Evolutionary conservation across 2,888 invertebrate species (phyloP).

Genomic region (Tromatobia lineatoria): DNA sequence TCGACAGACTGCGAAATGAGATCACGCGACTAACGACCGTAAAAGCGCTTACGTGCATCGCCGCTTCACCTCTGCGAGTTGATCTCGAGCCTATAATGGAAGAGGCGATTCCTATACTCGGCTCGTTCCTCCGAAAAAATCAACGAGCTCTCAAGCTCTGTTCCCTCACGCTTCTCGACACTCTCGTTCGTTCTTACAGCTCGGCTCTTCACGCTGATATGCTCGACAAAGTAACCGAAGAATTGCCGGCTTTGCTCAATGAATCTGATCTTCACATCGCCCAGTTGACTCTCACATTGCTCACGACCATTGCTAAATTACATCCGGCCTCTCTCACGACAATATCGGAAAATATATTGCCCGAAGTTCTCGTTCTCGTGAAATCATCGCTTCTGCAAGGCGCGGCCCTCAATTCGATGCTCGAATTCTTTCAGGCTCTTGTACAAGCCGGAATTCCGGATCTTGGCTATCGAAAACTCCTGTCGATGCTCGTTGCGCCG

Average conservation of each 20-base stretch:
- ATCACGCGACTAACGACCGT: constrained; percentile 98
- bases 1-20: constrained; percentile 98
- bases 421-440: constrained; percentile 97
- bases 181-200: constrained; percentile 95
- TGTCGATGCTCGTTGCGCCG: constrained; percentile 92
- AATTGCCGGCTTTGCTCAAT: constrained; percentile 95
- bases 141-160: constrained; percentile 97
- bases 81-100: constrained; percentile 93
- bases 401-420: constrained; percentile 95
- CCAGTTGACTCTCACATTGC: constrained; percentile 93
- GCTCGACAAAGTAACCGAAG: constrained; percentile 92
- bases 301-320: constrained; percentile 93
- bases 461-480: constrained; percentile 92
- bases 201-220: constrained; percentile 90
- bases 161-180: constrained; percentile 95
- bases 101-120: constrained; percentile 96
- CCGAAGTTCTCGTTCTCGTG: constrained; percentile 94
- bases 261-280: constrained; percentile 99
- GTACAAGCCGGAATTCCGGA: constrained; percentile 93
- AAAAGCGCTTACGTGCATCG: constrained; percentile 97
- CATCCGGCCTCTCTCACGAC: constrained; percentile 92
- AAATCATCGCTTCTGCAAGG: constrained; percentile 97
- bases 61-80: constrained; percentile 94
- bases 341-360: constrained; percentile 91
- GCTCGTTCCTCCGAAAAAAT: constrained; percentile 98